Base-by-base conservation (phyloP, 2,113 vertebrate genomes). In the Mobula hypostoma region DNA sequence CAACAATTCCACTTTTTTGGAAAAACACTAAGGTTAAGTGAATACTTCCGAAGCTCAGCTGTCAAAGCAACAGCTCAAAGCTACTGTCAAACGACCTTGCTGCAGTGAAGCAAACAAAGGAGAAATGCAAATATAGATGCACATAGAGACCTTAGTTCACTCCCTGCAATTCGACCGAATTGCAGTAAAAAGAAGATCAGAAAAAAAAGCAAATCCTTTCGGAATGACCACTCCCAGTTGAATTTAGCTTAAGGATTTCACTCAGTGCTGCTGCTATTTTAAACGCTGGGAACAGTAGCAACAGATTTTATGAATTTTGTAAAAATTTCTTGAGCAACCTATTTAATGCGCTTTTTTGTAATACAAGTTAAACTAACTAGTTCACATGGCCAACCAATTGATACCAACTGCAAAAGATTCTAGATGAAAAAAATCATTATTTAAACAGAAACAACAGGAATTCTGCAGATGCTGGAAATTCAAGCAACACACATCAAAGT, bases 1-100 rank as follows among this genome's bases (percentile, higher is more conserved):
- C 58, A n/a, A n/a, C 27, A 88, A 12, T 87, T n/a, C 83, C 27
- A 87, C 48, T 29, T 63, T 63, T 85, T 63, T 85, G 40, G 61
- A 29, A 88, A 88, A 63, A 61, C 58, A 88, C 27, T 58, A 29
- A 29, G 24, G n/a, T 63, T 63, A 88, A 87, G 7, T 27, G 29
- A 77, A 29, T 77, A 77, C 29, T 77, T 77, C 76, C n/a, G 76
- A 27, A n/a, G 24, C 8, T n/a, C 24, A 77, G 83, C 24, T 63
- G 83, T 29, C 83, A 88, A 88, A 88, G 56, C 83, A 92, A 92
- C 90, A 72, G 90, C n/a, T 74, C 66, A 72, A 70, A 48, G 36
- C 32, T 92, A 66, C 21, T 1, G 7, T 40, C 17, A 36, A 72
- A 72, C 48, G 36, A 70, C 32, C 66, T n/a, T 17, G 68, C 15